Evolutionary conservation across 1,140 invertebrate genomes (phyloP).

Genomic region (Lepidurus packardi): DNA sequence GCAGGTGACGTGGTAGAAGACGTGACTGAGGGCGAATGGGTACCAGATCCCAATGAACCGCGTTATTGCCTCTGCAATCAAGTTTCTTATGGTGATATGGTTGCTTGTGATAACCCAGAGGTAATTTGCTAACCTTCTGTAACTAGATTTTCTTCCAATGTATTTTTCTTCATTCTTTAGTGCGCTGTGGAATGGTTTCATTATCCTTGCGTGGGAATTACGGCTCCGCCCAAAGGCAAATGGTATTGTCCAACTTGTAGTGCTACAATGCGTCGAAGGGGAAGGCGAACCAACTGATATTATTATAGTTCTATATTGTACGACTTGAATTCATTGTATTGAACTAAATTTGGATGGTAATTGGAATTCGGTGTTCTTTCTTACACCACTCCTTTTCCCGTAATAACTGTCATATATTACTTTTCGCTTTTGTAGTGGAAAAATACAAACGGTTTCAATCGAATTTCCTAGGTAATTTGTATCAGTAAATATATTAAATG

Average conservation of each 20-base stretch:
- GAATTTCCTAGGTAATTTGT: neutral
- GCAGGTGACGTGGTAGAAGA: slow-evolving; percentile 41
- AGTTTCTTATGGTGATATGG: slow-evolving; percentile 98
- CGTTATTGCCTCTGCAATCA: slow-evolving; percentile 97
- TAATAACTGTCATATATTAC: neutral
- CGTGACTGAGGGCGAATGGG: slow-evolving; percentile 61
- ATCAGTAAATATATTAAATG: no score
- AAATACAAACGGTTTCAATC: neutral
- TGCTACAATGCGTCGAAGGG: slow-evolving; percentile 49
- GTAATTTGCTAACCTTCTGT: slow-evolving; percentile 52
- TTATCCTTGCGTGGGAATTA: slow-evolving; percentile 93
- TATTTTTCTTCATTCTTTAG: slow-evolving; percentile 47
- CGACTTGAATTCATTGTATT: no score
- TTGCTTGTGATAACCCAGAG: slow-evolving; percentile 95
- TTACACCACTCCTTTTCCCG: neutral
- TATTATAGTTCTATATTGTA: neutral
- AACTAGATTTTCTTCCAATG: slow-evolving; percentile 25
- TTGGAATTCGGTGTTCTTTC: no score
- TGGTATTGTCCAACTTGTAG: slow-evolving; percentile 97
- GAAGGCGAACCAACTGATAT: slow-evolving; percentile 23
- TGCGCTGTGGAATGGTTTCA: slow-evolving; percentile 99
- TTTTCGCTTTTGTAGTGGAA: neutral
- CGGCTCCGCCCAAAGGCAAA: slow-evolving; percentile 91
- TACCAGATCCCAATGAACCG: slow-evolving; percentile 85
- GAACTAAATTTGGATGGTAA: no score